These are phyloP conservation scores for Mandrillus leucophaeus DNA, from an alignment of 2,113 vertebrate genomes.

Conservation along the genomic window DNA sequence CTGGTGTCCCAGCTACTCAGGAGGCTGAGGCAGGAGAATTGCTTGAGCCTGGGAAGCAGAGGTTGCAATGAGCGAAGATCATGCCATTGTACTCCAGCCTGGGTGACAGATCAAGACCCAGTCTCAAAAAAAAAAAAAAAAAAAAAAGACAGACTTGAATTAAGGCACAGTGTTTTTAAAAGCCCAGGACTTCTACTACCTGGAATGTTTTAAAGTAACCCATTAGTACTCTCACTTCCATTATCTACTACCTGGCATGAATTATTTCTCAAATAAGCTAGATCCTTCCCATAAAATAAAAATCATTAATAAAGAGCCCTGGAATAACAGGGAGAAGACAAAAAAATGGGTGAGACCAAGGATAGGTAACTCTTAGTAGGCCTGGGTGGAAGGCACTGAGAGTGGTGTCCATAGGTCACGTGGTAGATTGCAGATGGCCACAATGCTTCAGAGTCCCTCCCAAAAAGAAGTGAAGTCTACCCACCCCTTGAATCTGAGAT, in stretches of 20 bases:
- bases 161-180: neutral
- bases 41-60: no score
- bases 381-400: neutral
- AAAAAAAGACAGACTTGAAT: neutral
- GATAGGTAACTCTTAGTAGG: neutral
- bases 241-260: neutral
- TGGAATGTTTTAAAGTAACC: neutral
- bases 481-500: neutral
- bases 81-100: no score
- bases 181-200: neutral
- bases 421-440: neutral
- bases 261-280: neutral
- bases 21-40: no score
- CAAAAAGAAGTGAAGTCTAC: neutral
- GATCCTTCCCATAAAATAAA: neutral
- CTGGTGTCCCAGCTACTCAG: no score
- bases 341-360: neutral
- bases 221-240: neutral
- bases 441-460: neutral
- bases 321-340: neutral
- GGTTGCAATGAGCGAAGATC: no score
- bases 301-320: neutral
- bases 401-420: accelerated
- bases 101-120: no score
- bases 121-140: no score